Evolutionary conservation across 2,888 invertebrate species (phyloP).

Genomic region (Thera britannica): DNA sequence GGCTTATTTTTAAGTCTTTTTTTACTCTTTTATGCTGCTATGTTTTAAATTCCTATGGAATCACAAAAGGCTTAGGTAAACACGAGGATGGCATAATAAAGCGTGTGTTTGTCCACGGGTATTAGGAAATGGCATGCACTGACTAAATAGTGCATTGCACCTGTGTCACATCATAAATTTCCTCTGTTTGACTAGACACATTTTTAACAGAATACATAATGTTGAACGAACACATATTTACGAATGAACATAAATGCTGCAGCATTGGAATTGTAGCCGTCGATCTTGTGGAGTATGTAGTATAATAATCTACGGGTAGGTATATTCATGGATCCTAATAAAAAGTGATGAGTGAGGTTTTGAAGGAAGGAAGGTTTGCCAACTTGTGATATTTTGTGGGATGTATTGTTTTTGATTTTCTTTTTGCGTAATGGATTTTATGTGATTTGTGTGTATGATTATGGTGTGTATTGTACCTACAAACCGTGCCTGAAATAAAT

Average conservation of each 20-base stretch:
- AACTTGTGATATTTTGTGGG: no score
- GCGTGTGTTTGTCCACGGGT: conserved; percentile 42
- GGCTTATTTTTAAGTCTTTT: not conserved
- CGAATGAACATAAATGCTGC: not conserved
- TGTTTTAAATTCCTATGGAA: conserved; percentile 32
- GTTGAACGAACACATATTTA: not conserved
- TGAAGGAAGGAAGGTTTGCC: no score
- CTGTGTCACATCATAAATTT: conserved; percentile 56
- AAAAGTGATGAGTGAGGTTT: no score
- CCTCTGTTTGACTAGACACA: conserved; percentile 44
- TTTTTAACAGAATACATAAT: conserved; percentile 14
- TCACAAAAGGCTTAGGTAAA: conserved; percentile 41
- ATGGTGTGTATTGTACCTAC: no score
- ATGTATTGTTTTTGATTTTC: no score
- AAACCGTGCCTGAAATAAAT: no score
- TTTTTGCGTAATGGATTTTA: no score
- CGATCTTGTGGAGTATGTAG: no score
- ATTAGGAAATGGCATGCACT: conserved; percentile 58
- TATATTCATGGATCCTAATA: no score
- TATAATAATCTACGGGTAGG: no score
- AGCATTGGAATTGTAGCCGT: no score
- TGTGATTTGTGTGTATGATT: no score
- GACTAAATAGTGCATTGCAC: conserved; percentile 54
- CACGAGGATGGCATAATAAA: conserved; percentile 53
- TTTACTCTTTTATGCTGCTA: not conserved